Conservation (phyloP, 2,797 vertebrate genomes). For the Notolabrus celidotus region DNA sequence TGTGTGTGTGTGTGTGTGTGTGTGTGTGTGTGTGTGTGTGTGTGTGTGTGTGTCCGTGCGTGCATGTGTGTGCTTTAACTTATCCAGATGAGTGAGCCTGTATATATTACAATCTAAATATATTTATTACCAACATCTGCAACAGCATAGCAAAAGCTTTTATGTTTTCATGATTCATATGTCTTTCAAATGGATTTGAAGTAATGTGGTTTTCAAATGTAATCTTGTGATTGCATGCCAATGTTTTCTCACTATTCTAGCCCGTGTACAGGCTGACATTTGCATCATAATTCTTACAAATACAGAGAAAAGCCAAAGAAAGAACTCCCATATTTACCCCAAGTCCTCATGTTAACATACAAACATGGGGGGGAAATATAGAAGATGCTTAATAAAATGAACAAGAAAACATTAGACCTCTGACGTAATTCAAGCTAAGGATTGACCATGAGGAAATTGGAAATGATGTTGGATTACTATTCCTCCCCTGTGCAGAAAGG, state of each 20-base stretch:
- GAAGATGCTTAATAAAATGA: constrained; percentile 41
- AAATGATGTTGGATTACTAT: constrained; percentile 64
- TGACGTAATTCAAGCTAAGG: constrained; percentile 44
- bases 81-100: constrained; percentile 13
- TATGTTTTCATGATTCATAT: constrained; percentile 35
- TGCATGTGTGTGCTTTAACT: constrained; percentile 2
- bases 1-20: too few species aligned
- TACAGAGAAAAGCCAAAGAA: constrained; percentile 28
- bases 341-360: constrained; percentile 43
- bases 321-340: constrained; percentile 39
- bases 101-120: constrained; percentile 25
- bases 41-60: too few species aligned
- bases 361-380: not conserved
- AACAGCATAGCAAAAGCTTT: constrained; percentile 17
- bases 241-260: constrained; percentile 53
- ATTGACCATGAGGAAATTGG: constrained; percentile 46
- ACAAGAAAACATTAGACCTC: constrained; percentile 28
- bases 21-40: constrained; percentile 19
- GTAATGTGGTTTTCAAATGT: constrained; percentile 41
- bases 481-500: constrained; percentile 44
- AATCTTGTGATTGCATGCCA: constrained; percentile 46
- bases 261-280: constrained; percentile 49
- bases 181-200: constrained; percentile 45
- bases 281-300: constrained; percentile 44
- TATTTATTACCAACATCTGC: constrained; percentile 35